Evolutionary conservation across 2,888 invertebrate species (phyloP).

Genomic region (Cerastis rubricosa): DNA sequence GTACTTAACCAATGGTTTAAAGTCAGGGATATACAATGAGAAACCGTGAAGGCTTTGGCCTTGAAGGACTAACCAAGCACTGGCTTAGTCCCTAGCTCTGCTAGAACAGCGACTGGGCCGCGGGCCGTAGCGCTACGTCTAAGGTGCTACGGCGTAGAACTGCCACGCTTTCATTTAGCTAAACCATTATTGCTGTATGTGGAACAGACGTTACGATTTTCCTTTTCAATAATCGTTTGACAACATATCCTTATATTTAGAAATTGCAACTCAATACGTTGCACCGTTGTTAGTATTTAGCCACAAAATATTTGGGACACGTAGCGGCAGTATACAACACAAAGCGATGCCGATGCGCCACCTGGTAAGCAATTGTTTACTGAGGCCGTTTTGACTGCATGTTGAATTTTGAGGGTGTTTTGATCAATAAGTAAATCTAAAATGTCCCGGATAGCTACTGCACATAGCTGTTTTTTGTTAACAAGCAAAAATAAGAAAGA

Average conservation of each 20-base stretch:
- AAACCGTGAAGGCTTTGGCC: too few species aligned
- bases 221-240: not conserved
- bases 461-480: not conserved
- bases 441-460: not conserved
- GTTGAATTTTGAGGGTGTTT: not conserved
- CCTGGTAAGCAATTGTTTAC: constrained; percentile 7
- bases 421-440: not conserved
- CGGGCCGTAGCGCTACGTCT: not conserved
- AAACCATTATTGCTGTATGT: too few species aligned
- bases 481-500: not conserved
- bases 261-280: constrained; percentile 11
- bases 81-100: not conserved
- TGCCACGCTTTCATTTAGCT: not conserved
- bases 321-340: constrained; percentile 52
- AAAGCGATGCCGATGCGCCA: constrained; percentile 32
- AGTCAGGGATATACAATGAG: not conserved
- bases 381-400: not conserved
- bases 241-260: not conserved
- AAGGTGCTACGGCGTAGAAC: not conserved
- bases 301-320: constrained; percentile 48
- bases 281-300: constrained; percentile 10
- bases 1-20: not conserved
- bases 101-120: not conserved
- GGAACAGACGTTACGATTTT: not conserved
- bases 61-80: too few species aligned